phyloP scores from a whole-genome alignment of 2,113 vertebrate genomes.

The Lepidiolamprologus cunningtoni region DNA sequence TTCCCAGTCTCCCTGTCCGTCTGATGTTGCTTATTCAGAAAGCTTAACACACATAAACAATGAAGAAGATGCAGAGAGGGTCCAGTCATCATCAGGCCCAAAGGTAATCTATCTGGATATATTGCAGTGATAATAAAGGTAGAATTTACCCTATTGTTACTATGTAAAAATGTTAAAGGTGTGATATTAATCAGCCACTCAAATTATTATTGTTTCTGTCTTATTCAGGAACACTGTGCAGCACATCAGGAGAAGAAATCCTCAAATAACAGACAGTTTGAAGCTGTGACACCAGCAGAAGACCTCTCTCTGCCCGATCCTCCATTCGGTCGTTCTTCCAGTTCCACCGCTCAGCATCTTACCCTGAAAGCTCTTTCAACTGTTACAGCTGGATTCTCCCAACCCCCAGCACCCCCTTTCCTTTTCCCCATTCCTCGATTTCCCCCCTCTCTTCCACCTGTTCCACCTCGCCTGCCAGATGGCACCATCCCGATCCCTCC shows the following conservation, averaged over 20 bases:
- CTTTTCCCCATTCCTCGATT: slow-evolving; percentile 32
- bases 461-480: slow-evolving; percentile 43
- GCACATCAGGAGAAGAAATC: slow-evolving; percentile 78
- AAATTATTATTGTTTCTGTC: not conserved
- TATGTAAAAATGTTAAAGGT: not conserved
- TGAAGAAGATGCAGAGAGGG: slow-evolving; percentile 66
- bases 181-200: not conserved
- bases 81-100: not conserved
- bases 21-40: slow-evolving; percentile 50
- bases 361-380: not conserved
- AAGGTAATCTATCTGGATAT: slow-evolving; percentile 20
- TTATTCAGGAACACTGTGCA: slow-evolving; percentile 71
- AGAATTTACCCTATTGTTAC: not conserved
- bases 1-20: slow-evolving; percentile 26
- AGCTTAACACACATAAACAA: slow-evolving; percentile 52
- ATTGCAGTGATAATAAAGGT: not conserved
- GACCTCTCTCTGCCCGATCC: not conserved
- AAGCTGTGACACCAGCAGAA: slow-evolving; percentile 57
- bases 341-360: not conserved
- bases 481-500: slow-evolving; percentile 56
- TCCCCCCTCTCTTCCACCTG: slow-evolving; percentile 15
- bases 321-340: not conserved
- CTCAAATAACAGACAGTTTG: slow-evolving; percentile 71
- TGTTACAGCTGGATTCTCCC: not conserved
- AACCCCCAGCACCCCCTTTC: not conserved